Evolutionary conservation across 2,888 invertebrate species (phyloP), one percentile per base, ranked within the genome.

Genomic region (Petrolisthes manimaculis): DNA sequence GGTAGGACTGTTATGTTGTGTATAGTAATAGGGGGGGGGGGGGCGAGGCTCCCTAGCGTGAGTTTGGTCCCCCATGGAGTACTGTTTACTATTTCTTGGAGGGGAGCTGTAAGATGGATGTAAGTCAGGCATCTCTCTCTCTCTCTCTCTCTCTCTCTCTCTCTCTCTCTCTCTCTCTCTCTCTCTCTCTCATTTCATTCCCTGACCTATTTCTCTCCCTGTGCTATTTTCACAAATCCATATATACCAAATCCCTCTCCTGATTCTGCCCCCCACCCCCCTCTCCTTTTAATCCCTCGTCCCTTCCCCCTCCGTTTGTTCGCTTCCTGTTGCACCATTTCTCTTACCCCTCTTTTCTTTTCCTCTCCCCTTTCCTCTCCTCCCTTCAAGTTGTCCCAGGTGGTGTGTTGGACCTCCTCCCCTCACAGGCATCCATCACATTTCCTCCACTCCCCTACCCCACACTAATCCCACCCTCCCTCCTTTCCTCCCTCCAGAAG

Each of bases 121-220:
- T 37, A 37, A 37, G 37, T 37, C 37, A 37, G 37, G 37, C 37
- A 37, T 37, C 37, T 37, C 37, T 37, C 37, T 37, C 37, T 37
- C 37, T 18, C 9, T 9, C 61, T 61, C 61, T 61, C 61, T 61
- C 61, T 61, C 61, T 61, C 61, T 61, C 61, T 78, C 78, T 78
- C 78, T 78, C 78, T 78, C 78, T 78, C 78, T 81, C 24, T 81
- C 81, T 61, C 61, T 81, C 21, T 81, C 81, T 80, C 51, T n/a
- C 8, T 5, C 3, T 61, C 18, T 61, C 61, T 18, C 61, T 61
- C 3, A 12, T 61, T 18, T 61, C 61, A 12, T 18, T 12, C 1
- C 9, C 61, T 61, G 61, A 61, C 61, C 61, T 24, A 0, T 37
- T 37, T 37, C 37, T 37, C 37, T 37, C 37, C 37, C 37, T 37